These are phyloP conservation scores for Alligator sinensis DNA, from an alignment of 2,113 vertebrate genomes.

Conservation along the genomic window DNA sequence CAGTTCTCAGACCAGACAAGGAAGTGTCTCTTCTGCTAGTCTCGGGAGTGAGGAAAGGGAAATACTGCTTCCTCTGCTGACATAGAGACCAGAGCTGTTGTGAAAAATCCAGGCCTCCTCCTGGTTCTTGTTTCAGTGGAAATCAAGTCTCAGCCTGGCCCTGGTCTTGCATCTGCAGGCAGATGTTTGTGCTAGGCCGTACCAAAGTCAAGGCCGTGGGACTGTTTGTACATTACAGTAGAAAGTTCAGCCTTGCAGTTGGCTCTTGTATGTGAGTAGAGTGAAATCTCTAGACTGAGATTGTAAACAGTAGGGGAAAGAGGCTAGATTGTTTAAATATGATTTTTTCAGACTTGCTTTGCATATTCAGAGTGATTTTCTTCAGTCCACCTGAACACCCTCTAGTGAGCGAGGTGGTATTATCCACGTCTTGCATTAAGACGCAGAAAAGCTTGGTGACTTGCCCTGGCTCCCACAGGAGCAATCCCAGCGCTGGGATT, in stretches of 20 bases:
- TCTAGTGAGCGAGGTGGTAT: background rate
- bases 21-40: background rate
- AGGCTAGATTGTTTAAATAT: background rate
- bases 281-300: background rate
- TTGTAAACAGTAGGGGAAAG: background rate
- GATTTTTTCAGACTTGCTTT: background rate
- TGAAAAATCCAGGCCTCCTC: background rate
- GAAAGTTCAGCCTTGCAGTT: background rate
- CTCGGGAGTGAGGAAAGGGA: background rate
- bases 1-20: conserved; percentile 2
- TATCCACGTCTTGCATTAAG: background rate
- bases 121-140: background rate
- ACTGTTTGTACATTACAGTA: background rate
- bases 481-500: background rate
- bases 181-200: background rate
- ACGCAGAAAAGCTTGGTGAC: background rate
- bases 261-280: background rate
- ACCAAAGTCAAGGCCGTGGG: background rate
- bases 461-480: background rate
- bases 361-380: background rate
- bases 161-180: background rate
- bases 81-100: too few species aligned
- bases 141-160: background rate
- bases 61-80: background rate
- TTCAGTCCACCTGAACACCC: background rate